These are phyloP conservation scores for Protobothrops mucrosquamatus DNA, from an alignment of 2,113 vertebrate genomes.

Conservation along the genomic window DNA sequence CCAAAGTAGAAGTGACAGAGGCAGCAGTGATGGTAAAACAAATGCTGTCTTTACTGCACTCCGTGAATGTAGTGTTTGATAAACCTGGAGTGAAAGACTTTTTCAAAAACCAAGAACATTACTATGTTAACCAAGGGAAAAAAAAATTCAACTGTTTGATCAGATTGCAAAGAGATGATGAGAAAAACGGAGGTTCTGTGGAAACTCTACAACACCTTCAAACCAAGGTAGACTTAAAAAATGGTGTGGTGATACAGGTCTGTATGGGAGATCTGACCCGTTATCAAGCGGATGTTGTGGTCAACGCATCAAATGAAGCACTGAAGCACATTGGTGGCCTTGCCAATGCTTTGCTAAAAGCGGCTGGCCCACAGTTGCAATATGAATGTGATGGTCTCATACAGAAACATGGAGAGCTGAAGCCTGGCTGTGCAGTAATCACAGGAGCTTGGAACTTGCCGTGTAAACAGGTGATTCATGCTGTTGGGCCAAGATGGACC, in stretches of 20 bases:
- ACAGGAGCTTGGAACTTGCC: constrained; percentile 67
- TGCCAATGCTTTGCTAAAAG: constrained; percentile 62
- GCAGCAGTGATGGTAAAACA: constrained; percentile 40
- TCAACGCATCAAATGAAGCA: constrained; percentile 69
- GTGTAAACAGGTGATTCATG: constrained; percentile 78
- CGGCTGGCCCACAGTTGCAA: constrained; percentile 78
- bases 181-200: rapidly evolving
- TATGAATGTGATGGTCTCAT: constrained; percentile 64
- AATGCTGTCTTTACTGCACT: constrained; percentile 53
- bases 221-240: constrained; percentile 43
- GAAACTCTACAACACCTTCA: constrained; percentile 21
- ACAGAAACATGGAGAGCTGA: constrained; percentile 6
- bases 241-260: constrained; percentile 71
- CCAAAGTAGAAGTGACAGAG: constrained; percentile 61
- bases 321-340: constrained; percentile 69
- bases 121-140: constrained; percentile 50
- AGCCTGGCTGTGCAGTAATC: constrained; percentile 56
- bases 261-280: constrained; percentile 71
- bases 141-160: constrained; percentile 69
- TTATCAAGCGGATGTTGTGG: constrained; percentile 72
- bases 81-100: constrained; percentile 74
- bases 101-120: constrained; percentile 64
- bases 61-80: constrained; percentile 54
- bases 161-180: constrained; percentile 53
- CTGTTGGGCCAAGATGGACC: constrained; percentile 73